These are phyloP conservation scores for Tetranychus cinnabarinus DNA, from an alignment of 1,140 invertebrate species.

Conservation along the genomic window DNA sequence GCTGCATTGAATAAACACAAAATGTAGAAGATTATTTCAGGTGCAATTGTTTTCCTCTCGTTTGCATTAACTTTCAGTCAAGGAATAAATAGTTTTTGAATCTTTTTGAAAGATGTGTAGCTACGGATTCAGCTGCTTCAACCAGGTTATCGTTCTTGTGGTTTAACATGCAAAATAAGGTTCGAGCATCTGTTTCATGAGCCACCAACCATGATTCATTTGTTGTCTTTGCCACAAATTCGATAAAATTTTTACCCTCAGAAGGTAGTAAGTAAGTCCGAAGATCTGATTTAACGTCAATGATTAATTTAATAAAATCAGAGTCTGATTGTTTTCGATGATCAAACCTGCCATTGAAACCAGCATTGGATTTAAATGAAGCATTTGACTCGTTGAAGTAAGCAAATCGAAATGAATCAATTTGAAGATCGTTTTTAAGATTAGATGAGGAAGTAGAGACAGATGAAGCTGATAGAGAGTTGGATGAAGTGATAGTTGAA, in stretches of 20 bases:
- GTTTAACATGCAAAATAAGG: conserved; percentile 6
- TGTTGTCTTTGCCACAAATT: conserved; percentile 7
- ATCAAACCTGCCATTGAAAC: conserved; percentile 3
- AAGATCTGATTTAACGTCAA: conserved; percentile 8
- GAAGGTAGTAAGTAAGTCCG: neutral
- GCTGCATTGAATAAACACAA: too few relatives aligned
- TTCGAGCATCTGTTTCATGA: neutral
- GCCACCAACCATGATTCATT: conserved; percentile 7
- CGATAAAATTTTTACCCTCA: conserved; percentile 1
- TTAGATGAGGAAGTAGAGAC: neutral
- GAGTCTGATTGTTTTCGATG: conserved; percentile 3
- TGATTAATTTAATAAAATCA: conserved; percentile 6
- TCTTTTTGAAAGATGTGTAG: neutral
- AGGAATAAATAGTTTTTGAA: conserved; percentile 6
- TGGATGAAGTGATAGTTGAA: too few relatives aligned
- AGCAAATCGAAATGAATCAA: conserved; percentile 1
- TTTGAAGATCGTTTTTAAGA: neutral
- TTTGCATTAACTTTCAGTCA: neutral
- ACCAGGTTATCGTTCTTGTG: conserved; percentile 9
- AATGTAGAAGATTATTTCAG: neutral
- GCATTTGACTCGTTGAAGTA: conserved; percentile 1
- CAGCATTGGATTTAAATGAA: neutral
- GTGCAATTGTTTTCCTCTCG: neutral
- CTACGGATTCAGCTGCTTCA: conserved; percentile 6
- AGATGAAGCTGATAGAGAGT: neutral